phyloP scores from a whole-genome alignment of 2,797 vertebrate species.

The Otolemur crassicaudatus region DNA sequence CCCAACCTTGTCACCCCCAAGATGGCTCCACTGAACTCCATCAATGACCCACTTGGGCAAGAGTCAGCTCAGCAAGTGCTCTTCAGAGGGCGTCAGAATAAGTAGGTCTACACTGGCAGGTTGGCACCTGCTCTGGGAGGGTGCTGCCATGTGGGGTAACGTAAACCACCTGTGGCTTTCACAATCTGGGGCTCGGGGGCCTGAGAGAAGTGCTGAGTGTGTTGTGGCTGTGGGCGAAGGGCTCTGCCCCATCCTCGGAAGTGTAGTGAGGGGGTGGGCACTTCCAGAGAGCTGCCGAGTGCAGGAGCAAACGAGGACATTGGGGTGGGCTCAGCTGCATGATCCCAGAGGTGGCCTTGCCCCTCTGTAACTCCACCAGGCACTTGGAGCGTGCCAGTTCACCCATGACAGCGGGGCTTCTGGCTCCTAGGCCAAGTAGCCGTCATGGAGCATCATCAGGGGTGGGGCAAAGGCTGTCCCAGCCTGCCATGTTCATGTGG shows the following conservation, averaged over 20 bases:
- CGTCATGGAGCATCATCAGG: background rate
- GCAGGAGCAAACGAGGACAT: fast-evolving
- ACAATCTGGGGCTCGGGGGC: background rate
- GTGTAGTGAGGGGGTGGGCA: fast-evolving
- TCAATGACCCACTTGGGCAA: background rate
- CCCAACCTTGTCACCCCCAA: fast-evolving
- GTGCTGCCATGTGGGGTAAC: background rate
- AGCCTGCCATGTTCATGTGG: background rate
- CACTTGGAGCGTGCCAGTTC: background rate
- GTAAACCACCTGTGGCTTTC: background rate
- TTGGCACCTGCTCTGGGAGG: background rate
- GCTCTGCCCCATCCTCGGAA: background rate
- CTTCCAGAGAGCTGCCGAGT: fast-evolving
- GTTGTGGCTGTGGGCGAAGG: background rate
- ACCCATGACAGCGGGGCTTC: background rate
- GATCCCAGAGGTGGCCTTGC: background rate
- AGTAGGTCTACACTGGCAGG: background rate
- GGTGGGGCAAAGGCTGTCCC: background rate
- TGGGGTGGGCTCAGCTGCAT: background rate
- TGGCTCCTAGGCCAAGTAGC: fast-evolving
- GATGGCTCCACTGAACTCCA: fast-evolving
- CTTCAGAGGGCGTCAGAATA: background rate
- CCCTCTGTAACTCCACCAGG: background rate
- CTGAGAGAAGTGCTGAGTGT: background rate
- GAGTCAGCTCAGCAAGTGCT: background rate